Conservation (phyloP, 2,113 vertebrate species). For the Odobenus rosmarus region DNA sequence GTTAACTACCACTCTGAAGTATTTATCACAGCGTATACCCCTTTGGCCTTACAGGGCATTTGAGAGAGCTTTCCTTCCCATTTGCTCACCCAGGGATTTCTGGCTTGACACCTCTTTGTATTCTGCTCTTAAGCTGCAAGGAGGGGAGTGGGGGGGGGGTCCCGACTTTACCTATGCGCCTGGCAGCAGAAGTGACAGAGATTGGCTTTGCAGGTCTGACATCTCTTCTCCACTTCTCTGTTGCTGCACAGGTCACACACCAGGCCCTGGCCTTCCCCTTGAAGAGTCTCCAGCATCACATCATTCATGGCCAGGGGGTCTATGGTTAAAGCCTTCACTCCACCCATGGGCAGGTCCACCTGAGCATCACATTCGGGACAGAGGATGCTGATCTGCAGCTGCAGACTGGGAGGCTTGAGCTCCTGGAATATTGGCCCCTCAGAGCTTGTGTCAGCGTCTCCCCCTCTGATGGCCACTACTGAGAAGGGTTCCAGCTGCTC, state of each 20-base stretch:
- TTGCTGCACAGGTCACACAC: conserved; percentile 93
- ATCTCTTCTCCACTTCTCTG: conserved; percentile 89
- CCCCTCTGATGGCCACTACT: conserved; percentile 61
- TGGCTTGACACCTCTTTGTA: background rate
- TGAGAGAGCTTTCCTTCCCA: conserved; percentile 16
- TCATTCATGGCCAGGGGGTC: conserved; percentile 92
- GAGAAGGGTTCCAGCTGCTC: conserved; percentile 87
- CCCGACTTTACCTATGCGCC: conserved; percentile 91
- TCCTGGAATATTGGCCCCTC: conserved; percentile 55
- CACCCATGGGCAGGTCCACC: conserved; percentile 89
- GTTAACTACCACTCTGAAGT: background rate
- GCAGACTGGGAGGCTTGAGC: conserved; percentile 30
- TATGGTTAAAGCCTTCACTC: conserved; percentile 87
- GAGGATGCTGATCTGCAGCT: conserved; percentile 83
- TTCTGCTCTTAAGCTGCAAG: conserved; percentile 19
- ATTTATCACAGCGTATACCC: background rate
- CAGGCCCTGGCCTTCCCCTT: conserved; percentile 81
- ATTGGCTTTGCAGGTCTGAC: conserved; percentile 90
- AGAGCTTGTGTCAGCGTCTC: conserved; percentile 59
- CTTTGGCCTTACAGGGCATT: background rate
- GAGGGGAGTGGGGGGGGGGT: background rate
- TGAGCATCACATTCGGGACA: conserved; percentile 93
- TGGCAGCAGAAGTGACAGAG: conserved; percentile 95
- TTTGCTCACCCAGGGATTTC: background rate
- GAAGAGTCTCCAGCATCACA: conserved; percentile 88